These are phyloP conservation scores for Eupithecia tripunctaria DNA, from an alignment of 2,888 invertebrate species.

Conservation along the genomic window DNA sequence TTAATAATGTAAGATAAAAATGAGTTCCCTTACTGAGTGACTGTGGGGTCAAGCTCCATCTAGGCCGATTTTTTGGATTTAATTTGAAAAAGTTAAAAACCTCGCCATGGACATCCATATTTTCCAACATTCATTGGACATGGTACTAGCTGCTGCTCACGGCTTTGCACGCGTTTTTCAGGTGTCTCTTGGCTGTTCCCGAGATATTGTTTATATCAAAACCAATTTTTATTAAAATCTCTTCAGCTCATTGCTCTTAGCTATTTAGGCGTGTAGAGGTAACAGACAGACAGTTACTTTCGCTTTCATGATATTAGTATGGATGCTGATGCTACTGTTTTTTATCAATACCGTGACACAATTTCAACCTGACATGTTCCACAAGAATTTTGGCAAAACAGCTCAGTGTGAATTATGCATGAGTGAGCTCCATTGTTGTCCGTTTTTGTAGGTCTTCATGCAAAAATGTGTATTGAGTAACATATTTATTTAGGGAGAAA, in stretches of 20 bases:
- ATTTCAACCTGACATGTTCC: conserved; percentile 41
- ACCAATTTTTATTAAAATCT: too few relatives aligned
- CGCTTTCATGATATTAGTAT: not conserved
- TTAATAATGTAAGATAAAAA: not conserved
- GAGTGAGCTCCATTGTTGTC: conserved; percentile 38
- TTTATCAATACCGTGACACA: conserved; percentile 33
- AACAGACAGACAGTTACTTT: too few relatives aligned
- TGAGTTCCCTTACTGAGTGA: not conserved
- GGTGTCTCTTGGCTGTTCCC: too few relatives aligned
- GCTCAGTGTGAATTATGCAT: conserved; percentile 51
- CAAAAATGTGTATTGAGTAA: conserved; percentile 48
- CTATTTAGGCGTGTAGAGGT: too few relatives aligned
- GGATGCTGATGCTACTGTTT: not conserved
- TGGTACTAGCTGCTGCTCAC: too few relatives aligned
- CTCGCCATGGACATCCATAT: not conserved
- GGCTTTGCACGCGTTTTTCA: too few relatives aligned
- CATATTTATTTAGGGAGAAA: conserved; percentile 34
- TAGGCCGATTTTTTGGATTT: not conserved
- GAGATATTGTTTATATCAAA: too few relatives aligned
- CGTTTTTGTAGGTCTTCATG: conserved; percentile 32
- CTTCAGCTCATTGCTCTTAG: too few relatives aligned
- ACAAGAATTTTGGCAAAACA: conserved; percentile 44
- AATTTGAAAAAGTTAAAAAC: not conserved
- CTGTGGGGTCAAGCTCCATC: not conserved
- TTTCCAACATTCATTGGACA: not conserved